Base-by-base conservation (phyloP, 2,113 vertebrate species). In the human (Homo sapiens) region DNA sequence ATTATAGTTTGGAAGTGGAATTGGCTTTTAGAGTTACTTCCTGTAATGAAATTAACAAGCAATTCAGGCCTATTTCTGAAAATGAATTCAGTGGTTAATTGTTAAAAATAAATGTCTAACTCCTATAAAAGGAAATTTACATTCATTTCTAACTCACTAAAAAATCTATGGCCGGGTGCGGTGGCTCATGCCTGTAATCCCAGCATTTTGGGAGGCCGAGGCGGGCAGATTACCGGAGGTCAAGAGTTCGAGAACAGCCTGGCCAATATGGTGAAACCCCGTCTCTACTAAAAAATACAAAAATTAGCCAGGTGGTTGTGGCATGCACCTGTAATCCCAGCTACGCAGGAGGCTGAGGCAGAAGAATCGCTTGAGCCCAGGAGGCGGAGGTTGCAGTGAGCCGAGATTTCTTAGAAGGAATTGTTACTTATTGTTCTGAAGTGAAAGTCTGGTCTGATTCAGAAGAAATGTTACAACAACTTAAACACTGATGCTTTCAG, bases 41-140 rank as follows among this genome's bases (percentile, higher is more conserved):
- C 86, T 59, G 70, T 88, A 91, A 96, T 92, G 45, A 97, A 91
- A 91, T 97, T 94, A 94, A 93, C 59, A 61, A 95, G 55, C 57
- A 70, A 82, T 89, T 91, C 38, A 90, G 95, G 38, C 70, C 89
- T 94, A 55, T 92, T 93, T 73, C 85, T 92, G 48, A 94, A 96
- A 83, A 90, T 96, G 80, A 90, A 95, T 94, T 84, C 89, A 96
- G 92, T 79, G 30, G 82, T 97, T 93, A 92, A 92, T 68, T 61
- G 75, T 81, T 85, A 86, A 84, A 90, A 91, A 95, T 96, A 95
- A 95, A 88, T 90, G 61, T 92, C 80, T 94, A 89, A 78, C 14
- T 90, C 45, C 68, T 94, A 79, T 90, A 57, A 95, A 96, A 92
- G 61, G 66, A 90, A 78, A 96, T 97, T 96, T 80, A 91, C 6